These are phyloP conservation scores for Ichneumoninae sp. DNA, from an alignment of 2,888 invertebrate species.

Conservation along the genomic window DNA sequence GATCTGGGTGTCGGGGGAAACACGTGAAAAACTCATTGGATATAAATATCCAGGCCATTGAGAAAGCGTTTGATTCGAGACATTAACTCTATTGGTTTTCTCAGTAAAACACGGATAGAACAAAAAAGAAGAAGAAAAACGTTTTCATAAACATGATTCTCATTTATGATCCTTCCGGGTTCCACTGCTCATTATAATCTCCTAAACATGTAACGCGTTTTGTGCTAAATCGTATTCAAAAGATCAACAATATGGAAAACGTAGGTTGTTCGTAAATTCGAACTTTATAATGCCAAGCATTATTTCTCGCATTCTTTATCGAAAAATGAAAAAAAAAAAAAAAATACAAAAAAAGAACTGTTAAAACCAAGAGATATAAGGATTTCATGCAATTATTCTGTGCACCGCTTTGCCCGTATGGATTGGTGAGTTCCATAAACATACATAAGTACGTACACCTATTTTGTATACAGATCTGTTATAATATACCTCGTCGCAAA, in stretches of 20 bases:
- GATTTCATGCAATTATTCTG: conserved; percentile 31
- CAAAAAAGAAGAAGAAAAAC: conserved; percentile 11
- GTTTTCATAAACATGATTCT: conserved; percentile 24
- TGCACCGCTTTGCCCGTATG: conserved; percentile 17
- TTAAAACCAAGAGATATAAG: conserved; percentile 7
- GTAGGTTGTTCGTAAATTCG: conserved; percentile 7
- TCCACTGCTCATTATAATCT: conserved; percentile 29
- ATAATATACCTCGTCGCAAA: conserved; percentile 36
- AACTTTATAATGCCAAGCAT: conserved; percentile 26
- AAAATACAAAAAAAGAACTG: neutral
- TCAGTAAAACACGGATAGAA: neutral
- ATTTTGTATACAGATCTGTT: conserved; percentile 28
- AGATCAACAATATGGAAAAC: conserved; percentile 57
- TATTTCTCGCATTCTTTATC: conserved; percentile 24
- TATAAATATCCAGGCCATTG: conserved; percentile 53
- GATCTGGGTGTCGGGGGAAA: neutral
- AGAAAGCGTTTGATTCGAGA: conserved; percentile 36
- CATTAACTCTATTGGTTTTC: conserved; percentile 16
- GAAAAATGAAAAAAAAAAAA: conserved; percentile 5
- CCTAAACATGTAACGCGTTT: conserved; percentile 23
- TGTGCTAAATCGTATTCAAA: conserved; percentile 50
- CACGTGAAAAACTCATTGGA: conserved; percentile 44
- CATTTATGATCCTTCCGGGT: conserved; percentile 44
- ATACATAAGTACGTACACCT: conserved; percentile 35
- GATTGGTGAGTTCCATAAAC: conserved; percentile 31